Percentiles rank a stretch among this genome's conserved stretches.
Conservation (phyloP, 2,797 vertebrate genomes). For the Chaunax sp. region DNA sequence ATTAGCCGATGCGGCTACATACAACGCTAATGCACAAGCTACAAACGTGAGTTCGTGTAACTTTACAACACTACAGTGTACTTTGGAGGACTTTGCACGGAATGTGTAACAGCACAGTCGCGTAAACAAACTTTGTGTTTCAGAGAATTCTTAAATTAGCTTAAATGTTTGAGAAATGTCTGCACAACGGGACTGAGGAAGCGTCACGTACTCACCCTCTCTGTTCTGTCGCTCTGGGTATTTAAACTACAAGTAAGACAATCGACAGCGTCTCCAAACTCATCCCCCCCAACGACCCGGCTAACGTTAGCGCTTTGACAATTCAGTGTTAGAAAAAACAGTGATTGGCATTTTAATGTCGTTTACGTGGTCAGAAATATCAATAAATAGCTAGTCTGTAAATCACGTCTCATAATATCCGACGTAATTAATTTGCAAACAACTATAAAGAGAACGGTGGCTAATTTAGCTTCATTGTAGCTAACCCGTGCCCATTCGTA, state of each 20-base stretch:
- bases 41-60: neutral
- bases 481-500: too few relatives aligned
- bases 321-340: too few relatives aligned
- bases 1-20: neutral
- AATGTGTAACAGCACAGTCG: neutral
- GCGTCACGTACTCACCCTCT: slow-evolving; percentile 21
- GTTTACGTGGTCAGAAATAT: too few relatives aligned
- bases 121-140: neutral
- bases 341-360: too few relatives aligned
- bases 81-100: neutral
- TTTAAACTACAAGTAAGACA: slow-evolving; percentile 1
- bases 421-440: too few relatives aligned
- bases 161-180: fast-evolving
- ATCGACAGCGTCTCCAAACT: neutral
- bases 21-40: neutral
- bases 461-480: too few relatives aligned
- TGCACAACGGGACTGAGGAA: fast-evolving
- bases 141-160: neutral
- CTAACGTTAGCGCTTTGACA: neutral
- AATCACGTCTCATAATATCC: too few relatives aligned
- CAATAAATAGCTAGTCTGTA: too few relatives aligned
- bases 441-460: too few relatives aligned
- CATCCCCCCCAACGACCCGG: neutral
- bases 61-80: neutral
- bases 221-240: neutral